phyloP scores from a whole-genome alignment of 2,888 invertebrate genomes.

The Oscheius onirici region DNA sequence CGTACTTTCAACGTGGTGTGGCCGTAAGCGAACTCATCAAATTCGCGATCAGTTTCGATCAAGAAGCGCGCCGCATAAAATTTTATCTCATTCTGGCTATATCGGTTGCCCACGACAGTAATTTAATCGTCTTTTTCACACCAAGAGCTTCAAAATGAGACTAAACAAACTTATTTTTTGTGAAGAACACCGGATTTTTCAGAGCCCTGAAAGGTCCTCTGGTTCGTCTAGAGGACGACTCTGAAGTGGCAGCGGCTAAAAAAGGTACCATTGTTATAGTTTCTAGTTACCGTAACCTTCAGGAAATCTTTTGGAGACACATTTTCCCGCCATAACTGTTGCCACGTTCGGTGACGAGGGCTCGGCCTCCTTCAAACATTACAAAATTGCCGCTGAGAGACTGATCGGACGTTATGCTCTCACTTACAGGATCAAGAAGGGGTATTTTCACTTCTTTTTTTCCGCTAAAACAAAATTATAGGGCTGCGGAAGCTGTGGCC shows the following conservation, averaged over 20 bases:
- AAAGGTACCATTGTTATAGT: not conserved
- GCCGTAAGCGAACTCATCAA: too few relatives aligned
- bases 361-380: slow-evolving; percentile 49
- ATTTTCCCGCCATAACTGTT: slow-evolving; percentile 55
- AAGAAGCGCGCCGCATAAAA: too few relatives aligned
- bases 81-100: too few relatives aligned
- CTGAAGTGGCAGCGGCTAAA: slow-evolving; percentile 28
- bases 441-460: slow-evolving; percentile 26
- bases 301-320: not conserved
- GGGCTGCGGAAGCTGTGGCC: slow-evolving; percentile 44
- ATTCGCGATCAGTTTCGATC: too few relatives aligned
- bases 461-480: too few relatives aligned
- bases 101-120: too few relatives aligned
- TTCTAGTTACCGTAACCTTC: not conserved
- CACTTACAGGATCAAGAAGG: slow-evolving; percentile 43
- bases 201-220: slow-evolving; percentile 52
- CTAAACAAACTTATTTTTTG: not conserved
- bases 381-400: slow-evolving; percentile 56
- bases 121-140: too few relatives aligned
- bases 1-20: too few relatives aligned
- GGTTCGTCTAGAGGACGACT: slow-evolving; percentile 30
- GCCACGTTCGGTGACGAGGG: slow-evolving; percentile 53
- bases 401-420: slow-evolving; percentile 64
- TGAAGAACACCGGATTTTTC: slow-evolving; percentile 3
- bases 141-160: not conserved